Conservation (phyloP, 2,888 invertebrate species). For the Parapristionchus giblindavisi region DNA sequence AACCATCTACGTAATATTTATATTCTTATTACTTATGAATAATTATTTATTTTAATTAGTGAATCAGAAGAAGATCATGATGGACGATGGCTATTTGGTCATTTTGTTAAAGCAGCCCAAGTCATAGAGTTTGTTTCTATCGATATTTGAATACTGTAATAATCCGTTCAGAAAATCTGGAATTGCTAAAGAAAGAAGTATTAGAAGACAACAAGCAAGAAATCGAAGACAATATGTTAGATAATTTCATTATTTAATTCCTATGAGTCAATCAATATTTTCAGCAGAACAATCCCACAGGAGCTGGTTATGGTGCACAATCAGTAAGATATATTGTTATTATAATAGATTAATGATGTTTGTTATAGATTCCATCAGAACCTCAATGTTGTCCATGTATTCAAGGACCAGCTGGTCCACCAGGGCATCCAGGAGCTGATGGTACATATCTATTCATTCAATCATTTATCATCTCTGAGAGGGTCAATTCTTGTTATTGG, state of each 20-base stretch:
- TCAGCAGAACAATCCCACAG: slow-evolving; percentile 15
- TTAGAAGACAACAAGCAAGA: slow-evolving; percentile 20
- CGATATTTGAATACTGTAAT: neutral
- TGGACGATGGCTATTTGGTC: slow-evolving; percentile 23
- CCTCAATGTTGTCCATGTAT: slow-evolving; percentile 35
- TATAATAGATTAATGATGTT: neutral
- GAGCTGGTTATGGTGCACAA: slow-evolving; percentile 1
- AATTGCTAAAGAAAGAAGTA: slow-evolving; percentile 1
- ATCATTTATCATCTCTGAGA: no score
- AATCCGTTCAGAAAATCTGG: slow-evolving; percentile 1
- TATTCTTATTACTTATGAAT: neutral
- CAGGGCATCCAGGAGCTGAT: slow-evolving; percentile 63
- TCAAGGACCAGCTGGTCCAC: slow-evolving; percentile 54
- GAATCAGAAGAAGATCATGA: neutral
- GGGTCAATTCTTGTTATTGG: no score
- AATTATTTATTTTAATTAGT: neutral
- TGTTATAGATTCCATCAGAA: neutral
- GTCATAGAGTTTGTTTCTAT: slow-evolving; percentile 15
- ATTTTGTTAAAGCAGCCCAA: slow-evolving; percentile 22
- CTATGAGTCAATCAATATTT: neutral
- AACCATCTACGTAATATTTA: neutral
- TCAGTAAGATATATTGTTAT: neutral
- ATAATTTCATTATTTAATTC: neutral
- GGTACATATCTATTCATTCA: no score
- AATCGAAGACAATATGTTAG: slow-evolving; percentile 19